phyloP scores from a whole-genome alignment of 2,797 vertebrate species.

The Typhlichthys eigenmanni region DNA sequence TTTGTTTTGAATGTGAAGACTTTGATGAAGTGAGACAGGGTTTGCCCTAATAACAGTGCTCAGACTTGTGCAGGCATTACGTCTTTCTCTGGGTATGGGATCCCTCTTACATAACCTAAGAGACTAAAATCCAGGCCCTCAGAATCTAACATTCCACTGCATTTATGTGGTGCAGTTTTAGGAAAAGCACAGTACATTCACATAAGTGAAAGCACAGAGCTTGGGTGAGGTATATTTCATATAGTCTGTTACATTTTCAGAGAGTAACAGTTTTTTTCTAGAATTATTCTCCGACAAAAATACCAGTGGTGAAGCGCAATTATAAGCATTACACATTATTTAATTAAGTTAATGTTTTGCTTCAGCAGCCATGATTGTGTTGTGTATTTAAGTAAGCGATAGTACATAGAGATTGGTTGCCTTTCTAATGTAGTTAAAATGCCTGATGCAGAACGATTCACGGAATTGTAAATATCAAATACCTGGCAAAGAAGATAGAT shows the following conservation, averaged over 20 bases:
- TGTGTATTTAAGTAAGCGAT: too few relatives aligned
- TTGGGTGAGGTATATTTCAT: background rate
- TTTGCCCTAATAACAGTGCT: constrained; percentile 56
- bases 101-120: constrained; percentile 71
- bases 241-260: background rate
- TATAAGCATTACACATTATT: too few relatives aligned
- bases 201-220: constrained; percentile 34
- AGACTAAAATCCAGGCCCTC: constrained; percentile 62
- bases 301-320: too few relatives aligned
- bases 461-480: too few relatives aligned
- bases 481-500: too few relatives aligned
- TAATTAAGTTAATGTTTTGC: too few relatives aligned
- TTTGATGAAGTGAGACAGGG: constrained; percentile 65
- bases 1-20: constrained; percentile 56
- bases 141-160: constrained; percentile 65
- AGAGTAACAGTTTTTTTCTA: constrained; percentile 15
- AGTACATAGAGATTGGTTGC: too few relatives aligned
- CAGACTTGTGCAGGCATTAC: constrained; percentile 66
- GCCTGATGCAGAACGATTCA: too few relatives aligned
- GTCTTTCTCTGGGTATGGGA: constrained; percentile 57
- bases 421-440: too few relatives aligned
- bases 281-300: constrained; percentile 11
- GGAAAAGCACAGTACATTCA: constrained; percentile 54
- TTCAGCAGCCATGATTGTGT: too few relatives aligned
- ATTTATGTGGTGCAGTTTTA: constrained; percentile 62